phyloP scores from a whole-genome alignment of 2,888 invertebrate genomes.

The Drosophila engyochracea region DNA sequence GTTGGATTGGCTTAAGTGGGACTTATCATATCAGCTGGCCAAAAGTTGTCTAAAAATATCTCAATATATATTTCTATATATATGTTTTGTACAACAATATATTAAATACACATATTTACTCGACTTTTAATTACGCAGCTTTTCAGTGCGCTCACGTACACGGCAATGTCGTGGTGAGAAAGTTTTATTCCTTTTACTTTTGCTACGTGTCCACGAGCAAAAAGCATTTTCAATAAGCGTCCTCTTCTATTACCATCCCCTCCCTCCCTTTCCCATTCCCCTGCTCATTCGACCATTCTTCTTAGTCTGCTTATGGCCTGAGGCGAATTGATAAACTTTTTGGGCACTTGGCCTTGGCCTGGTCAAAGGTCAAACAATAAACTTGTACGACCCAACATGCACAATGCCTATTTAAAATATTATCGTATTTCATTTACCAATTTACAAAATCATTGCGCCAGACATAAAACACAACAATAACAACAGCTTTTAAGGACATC shows the following conservation, averaged over 20 bases:
- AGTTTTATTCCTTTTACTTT: slow-evolving; percentile 61
- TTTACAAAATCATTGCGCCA: slow-evolving; percentile 30
- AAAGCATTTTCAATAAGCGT: slow-evolving; percentile 76
- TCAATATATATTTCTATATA: slow-evolving; percentile 14
- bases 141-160: slow-evolving; percentile 69
- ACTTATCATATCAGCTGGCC: slow-evolving; percentile 69
- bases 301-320: slow-evolving; percentile 13
- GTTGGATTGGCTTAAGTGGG: slow-evolving; percentile 74
- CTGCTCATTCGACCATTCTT: slow-evolving; percentile 11
- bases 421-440: slow-evolving; percentile 49
- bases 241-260: slow-evolving; percentile 1
- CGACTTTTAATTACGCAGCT: slow-evolving; percentile 74
- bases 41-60: slow-evolving; percentile 40
- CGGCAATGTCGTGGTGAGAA: slow-evolving; percentile 47
- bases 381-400: not conserved
- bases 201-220: slow-evolving; percentile 70
- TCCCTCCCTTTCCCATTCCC: not conserved
- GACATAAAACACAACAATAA: slow-evolving; percentile 18
- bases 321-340: slow-evolving; percentile 76
- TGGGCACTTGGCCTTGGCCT: slow-evolving; percentile 65
- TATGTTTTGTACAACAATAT: not conserved
- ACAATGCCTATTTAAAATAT: slow-evolving; percentile 45
- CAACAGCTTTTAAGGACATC: not conserved
- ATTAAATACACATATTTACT: slow-evolving; percentile 20
- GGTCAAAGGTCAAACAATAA: slow-evolving; percentile 48